Evolutionary conservation across 2,113 vertebrate species (phyloP), one percentile per base, ranked within the genome.

Genomic region (Diadophis punctatus): DNA sequence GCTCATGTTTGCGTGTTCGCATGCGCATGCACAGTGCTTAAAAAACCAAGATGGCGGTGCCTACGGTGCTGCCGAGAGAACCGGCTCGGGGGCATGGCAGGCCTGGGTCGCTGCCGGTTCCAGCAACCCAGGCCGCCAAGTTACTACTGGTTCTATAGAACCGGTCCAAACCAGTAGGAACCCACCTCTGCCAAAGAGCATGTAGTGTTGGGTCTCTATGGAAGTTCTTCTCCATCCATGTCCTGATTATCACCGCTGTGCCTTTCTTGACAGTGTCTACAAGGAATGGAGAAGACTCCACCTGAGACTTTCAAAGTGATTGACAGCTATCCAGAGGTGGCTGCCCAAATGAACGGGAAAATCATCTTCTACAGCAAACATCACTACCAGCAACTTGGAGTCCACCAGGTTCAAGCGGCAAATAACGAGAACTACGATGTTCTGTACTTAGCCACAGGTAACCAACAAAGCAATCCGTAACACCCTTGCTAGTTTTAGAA

Each of bases 401-500:
- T 98, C 86, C 98, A 98, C 0, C 43, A 95, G 85, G 96, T 97
- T 91, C 74, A 90, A 0, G 93, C 92, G 0, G 94, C 39, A 0
- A 48, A 91, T 0, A 94, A 96, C 0, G 84, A 0, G 10, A 92
- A 2, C 86, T 97, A 97, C 95, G 96, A 94, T 0, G 96, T 98
- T 68, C 96, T 98, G 8, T 98, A 97, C 84, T 95, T 98, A 91
- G 96, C 97, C 20, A 98, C 98, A 97, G 98, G 98, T 98, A 93
- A 74, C 27, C 34, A 0, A 7, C 20, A 68, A 60, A 89, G 27
- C 12, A 11, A 20, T 30, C 8, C 1, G 22, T n/a, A 53, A 55
- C 84, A 14, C 3, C 7, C 39, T 16, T 48, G 9, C 5, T 18
- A 23, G 34, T 30, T 52, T 39, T 34, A 52, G 27, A n/a, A 14